These are phyloP conservation scores for Phasianus colchicus DNA, from an alignment of 2,113 vertebrate species.

Conservation along the genomic window DNA sequence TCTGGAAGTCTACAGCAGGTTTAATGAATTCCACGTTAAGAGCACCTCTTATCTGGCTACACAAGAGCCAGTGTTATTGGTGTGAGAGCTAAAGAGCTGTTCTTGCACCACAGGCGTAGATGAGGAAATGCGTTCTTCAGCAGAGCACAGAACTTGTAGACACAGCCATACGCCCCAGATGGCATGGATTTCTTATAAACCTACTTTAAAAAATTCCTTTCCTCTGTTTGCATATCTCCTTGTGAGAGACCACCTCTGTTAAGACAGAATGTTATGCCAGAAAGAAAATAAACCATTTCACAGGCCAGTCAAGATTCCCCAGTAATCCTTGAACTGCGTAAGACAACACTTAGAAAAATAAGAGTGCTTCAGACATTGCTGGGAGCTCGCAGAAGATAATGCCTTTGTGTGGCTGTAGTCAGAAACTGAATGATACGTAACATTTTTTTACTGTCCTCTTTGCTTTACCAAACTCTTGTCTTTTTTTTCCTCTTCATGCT, in stretches of 20 bases:
- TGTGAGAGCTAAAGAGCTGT: conserved; percentile 38
- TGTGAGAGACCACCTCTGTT: conserved; percentile 55
- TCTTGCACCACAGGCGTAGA: conserved; percentile 8
- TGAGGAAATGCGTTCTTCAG: conserved; percentile 43
- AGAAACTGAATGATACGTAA: not conserved
- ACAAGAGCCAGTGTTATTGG: conserved; percentile 36
- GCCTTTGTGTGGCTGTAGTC: not conserved
- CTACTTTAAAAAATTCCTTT: conserved; percentile 34
- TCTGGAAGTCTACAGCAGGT: conserved; percentile 22
- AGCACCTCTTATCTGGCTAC: conserved; percentile 50
- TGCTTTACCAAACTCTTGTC: not conserved
- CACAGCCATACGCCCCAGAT: not conserved
- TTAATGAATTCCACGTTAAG: conserved; percentile 59
- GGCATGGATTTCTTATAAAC: conserved; percentile 55
- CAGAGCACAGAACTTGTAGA: conserved; percentile 1
- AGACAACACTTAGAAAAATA: conserved; percentile 31
- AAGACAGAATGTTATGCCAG: conserved; percentile 35
- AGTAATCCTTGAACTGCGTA: conserved; percentile 39
- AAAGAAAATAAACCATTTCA: conserved; percentile 50
- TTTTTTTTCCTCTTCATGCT: not conserved
- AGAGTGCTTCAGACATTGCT: not conserved
- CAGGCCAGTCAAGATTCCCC: conserved; percentile 48
- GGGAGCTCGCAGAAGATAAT: not conserved
- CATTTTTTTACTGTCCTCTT: not conserved
- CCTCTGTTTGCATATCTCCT: conserved; percentile 54